These are phyloP conservation scores for Lapara coniferarum DNA, from an alignment of 2,888 invertebrate genomes.

Conservation along the genomic window DNA sequence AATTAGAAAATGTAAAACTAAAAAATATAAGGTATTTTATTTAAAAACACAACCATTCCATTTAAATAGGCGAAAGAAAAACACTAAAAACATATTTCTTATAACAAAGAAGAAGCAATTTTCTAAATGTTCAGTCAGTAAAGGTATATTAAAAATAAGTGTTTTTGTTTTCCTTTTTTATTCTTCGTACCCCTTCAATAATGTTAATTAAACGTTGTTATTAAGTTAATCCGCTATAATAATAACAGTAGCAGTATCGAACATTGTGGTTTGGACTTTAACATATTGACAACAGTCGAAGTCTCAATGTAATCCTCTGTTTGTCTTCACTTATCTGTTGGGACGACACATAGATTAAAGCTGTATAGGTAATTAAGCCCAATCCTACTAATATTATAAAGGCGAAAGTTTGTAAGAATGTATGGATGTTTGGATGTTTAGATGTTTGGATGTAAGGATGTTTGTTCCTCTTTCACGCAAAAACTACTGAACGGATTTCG, in stretches of 20 bases:
- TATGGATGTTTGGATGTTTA: too few species aligned
- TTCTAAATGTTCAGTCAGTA: conserved; percentile 50
- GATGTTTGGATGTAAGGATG: too few species aligned
- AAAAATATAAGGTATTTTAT: neutral
- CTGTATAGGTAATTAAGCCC: conserved; percentile 24
- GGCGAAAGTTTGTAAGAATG: too few species aligned
- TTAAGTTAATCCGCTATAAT: neutral
- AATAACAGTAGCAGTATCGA: neutral
- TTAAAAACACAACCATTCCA: conserved; percentile 30
- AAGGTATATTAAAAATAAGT: conserved; percentile 41
- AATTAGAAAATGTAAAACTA: neutral
- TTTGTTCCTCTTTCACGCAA: too few species aligned
- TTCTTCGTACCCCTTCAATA: neutral
- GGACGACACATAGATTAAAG: conserved; percentile 18
- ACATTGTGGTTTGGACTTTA: neutral
- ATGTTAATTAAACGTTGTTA: neutral
- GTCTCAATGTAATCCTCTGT: conserved; percentile 39
- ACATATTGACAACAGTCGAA: conserved; percentile 36
- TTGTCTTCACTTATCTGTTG: conserved; percentile 18
- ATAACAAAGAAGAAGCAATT: conserved; percentile 47
- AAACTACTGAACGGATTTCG: too few species aligned
- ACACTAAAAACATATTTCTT: conserved; percentile 41
- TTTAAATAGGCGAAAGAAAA: conserved; percentile 52
- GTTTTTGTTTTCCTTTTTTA: conserved; percentile 2
- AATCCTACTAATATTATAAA: too few species aligned